Conservation (phyloP, 2,888 invertebrate genomes). For the Eurois occulta region DNA sequence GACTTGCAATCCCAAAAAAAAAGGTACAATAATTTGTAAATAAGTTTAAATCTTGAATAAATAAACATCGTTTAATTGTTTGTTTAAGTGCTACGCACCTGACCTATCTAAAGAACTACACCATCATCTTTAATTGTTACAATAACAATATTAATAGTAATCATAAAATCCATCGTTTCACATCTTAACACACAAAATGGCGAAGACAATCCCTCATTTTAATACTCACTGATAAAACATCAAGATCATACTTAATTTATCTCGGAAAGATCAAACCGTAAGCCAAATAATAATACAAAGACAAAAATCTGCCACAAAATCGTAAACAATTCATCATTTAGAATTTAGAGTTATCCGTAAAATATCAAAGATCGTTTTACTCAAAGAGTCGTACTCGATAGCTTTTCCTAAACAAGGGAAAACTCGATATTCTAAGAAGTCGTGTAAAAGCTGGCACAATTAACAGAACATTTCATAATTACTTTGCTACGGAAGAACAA, state of each 20-base stretch:
- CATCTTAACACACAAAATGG: background rate
- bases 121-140: background rate
- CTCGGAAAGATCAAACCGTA: conserved; percentile 10
- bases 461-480: conserved; percentile 34
- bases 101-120: background rate
- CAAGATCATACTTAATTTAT: conserved; percentile 6
- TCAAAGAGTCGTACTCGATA: conserved; percentile 11
- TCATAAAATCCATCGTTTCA: background rate
- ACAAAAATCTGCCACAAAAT: conserved; percentile 29
- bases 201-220: background rate
- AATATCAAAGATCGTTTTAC: conserved; percentile 41
- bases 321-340: conserved; percentile 31
- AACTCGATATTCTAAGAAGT: conserved; percentile 18
- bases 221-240: background rate
- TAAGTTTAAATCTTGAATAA: too few species aligned
- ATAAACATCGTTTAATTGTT: too few species aligned
- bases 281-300: conserved; percentile 17
- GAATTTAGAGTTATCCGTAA: background rate
- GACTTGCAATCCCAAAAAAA: too few species aligned
- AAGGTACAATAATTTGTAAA: too few species aligned
- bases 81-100: too few species aligned
- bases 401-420: conserved; percentile 27
- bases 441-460: conserved; percentile 28
- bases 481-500: conserved; percentile 22
- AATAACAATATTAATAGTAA: background rate